Evolutionary conservation across 2,888 invertebrate species (phyloP), one percentile per base, ranked within the genome.

Genomic region (Drosophila histrio): DNA sequence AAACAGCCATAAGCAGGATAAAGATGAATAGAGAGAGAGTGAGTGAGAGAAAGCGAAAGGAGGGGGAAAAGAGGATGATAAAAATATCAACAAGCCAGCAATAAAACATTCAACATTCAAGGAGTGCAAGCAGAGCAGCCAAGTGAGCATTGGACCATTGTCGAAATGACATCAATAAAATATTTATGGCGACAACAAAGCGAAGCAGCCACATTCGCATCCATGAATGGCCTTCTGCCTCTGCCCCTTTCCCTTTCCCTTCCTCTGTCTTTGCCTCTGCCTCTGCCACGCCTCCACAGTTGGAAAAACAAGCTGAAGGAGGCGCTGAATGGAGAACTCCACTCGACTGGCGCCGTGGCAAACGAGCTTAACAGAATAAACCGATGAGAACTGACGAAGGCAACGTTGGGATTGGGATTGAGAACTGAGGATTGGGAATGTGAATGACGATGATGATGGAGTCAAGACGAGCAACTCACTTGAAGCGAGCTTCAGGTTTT

Each of bases 131-230:
- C 22, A 32, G 57, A 63, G 78, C 80, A 72, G 54, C 61, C 70
- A 80, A 83, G 80, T 84, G 75, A 78, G 62, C 75, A 77, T 64
- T 72, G 66, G 58, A 77, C 67, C 56, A 79, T 86, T 88, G 84
- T 86, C 74, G 65, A 75, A 85, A 85, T 74, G 80, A 80, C 88
- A 83, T 86, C 77, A 84, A 86, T 86, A 83, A 86, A 83, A 87
- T 77, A 80, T 79, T 83, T 69, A 86, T 78, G 67, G 72, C 63
- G 66, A 69, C 72, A 84, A 72, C 60, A 72, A 70, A 73, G 67
- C 60, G 64, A 49, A 41, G 63, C 58, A 47, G 47, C 66, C 62
- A 57, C 65, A 62, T 52, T 66, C 61, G 58, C 46, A 50, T 44
- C 41, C 57, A 38, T 44, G 43, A 65, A 67, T 76, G 75, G 68